Percentiles rank a stretch among this genome's conserved stretches.
Evolutionary conservation across 2,113 vertebrate genomes (phyloP).

Genomic region (Hippocampus zosterae): DNA sequence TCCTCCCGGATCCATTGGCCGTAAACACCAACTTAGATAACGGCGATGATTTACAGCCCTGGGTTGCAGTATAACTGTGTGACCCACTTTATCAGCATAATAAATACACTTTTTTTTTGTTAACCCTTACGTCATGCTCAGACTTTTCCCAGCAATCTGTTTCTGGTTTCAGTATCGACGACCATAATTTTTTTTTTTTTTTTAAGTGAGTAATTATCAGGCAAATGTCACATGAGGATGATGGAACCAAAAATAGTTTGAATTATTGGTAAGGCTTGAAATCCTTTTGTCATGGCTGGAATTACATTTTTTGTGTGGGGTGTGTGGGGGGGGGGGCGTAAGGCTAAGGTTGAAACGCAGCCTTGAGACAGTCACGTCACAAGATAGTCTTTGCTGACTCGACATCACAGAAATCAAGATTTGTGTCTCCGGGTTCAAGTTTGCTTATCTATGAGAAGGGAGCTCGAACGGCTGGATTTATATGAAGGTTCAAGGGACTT

Average conservation of each 20-base stretch:
- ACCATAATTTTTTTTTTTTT: no score
- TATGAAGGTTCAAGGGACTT: no score
- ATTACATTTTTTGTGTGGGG: neutral
- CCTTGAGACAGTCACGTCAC: constrained; percentile 25
- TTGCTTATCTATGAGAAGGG: neutral
- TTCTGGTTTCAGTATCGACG: neutral
- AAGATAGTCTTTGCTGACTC: constrained; percentile 15
- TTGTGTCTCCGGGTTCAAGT: neutral
- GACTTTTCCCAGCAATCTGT: neutral
- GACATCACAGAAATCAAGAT: neutral
- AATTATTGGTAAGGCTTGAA: neutral
- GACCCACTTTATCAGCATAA: neutral
- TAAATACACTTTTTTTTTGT: neutral
- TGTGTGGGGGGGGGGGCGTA: no score
- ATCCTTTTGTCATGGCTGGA: neutral
- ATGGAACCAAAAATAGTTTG: neutral
- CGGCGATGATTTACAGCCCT: neutral
- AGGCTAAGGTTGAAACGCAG: constrained; percentile 1
- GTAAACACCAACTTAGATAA: constrained; percentile 6
- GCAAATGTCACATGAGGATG: neutral
- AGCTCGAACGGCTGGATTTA: neutral
- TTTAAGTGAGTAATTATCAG: neutral
- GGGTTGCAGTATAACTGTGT: neutral
- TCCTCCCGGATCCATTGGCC: neutral
- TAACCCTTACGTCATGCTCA: neutral